Conservation (phyloP, 2,113 vertebrate genomes). For the Anseranas semipalmata region DNA sequence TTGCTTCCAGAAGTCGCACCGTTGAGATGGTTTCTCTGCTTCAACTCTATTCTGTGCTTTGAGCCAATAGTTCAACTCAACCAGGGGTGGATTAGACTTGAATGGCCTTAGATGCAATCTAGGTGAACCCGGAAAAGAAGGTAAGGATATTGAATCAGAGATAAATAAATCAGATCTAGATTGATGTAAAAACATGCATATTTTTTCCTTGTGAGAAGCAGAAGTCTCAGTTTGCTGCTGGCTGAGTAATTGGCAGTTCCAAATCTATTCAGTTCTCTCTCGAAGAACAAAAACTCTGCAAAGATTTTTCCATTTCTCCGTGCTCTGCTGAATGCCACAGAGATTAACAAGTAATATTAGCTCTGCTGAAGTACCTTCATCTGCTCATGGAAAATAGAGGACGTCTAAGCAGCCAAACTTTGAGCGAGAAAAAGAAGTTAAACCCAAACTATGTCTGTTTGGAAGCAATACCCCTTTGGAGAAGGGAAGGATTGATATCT, state of each 20-base stretch:
- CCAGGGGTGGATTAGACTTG: background rate
- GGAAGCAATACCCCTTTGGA: background rate
- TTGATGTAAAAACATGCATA: background rate
- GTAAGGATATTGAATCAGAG: no score
- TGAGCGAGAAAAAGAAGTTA: background rate
- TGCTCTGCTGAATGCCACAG: background rate
- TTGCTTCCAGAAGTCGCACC: background rate
- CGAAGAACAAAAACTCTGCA: conserved; percentile 1
- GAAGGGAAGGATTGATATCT: background rate
- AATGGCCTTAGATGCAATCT: background rate
- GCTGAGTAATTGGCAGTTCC: background rate
- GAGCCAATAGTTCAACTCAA: background rate
- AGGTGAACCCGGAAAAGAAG: background rate
- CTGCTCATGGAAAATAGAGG: background rate
- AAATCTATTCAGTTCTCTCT: background rate
- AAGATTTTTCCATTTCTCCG: background rate
- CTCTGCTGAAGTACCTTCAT: background rate
- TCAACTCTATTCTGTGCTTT: background rate
- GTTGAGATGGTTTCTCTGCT: background rate
- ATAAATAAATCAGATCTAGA: background rate
- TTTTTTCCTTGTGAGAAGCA: background rate
- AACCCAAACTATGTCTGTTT: background rate
- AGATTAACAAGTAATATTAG: background rate
- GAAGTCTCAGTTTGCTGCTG: background rate
- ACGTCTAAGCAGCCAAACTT: background rate